These are phyloP conservation scores for Hermetia illucens DNA, from an alignment of 1,140 invertebrate species.

Conservation along the genomic window DNA sequence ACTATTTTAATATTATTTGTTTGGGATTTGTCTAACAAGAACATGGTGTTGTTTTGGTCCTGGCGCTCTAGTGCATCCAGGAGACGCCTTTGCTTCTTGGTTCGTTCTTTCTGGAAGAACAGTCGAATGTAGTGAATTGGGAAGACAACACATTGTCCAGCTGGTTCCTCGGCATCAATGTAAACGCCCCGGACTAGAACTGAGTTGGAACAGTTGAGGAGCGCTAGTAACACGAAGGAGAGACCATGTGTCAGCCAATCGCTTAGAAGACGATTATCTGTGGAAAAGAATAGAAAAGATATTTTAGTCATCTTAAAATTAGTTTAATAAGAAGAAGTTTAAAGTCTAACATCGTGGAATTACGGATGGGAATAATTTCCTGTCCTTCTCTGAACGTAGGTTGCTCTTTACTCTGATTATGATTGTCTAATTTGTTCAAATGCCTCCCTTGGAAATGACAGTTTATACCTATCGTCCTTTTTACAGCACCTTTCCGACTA, in stretches of 20 bases:
- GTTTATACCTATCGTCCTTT: too few relatives aligned
- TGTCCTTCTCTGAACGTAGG: too few relatives aligned
- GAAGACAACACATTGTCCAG: slow-evolving; percentile 63
- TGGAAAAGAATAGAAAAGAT: slow-evolving; percentile 9
- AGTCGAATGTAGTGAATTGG: slow-evolving; percentile 65
- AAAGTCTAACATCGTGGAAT: too few relatives aligned
- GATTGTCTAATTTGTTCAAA: too few relatives aligned
- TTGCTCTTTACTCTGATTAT: too few relatives aligned
- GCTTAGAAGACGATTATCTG: slow-evolving; percentile 53
- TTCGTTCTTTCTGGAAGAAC: slow-evolving; percentile 51
- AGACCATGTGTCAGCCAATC: slow-evolving; percentile 62
- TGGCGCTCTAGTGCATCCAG: slow-evolving; percentile 17
- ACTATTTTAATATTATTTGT: too few relatives aligned
- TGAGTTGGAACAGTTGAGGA: slow-evolving; percentile 72
- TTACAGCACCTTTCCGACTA: too few relatives aligned
- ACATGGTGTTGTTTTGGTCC: slow-evolving; percentile 15
- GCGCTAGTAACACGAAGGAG: slow-evolving; percentile 55
- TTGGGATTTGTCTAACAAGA: too few relatives aligned
- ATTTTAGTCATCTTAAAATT: too few relatives aligned
- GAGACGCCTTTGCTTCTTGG: slow-evolving; percentile 37
- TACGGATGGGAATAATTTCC: too few relatives aligned
- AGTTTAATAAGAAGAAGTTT: too few relatives aligned
- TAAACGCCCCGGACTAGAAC: slow-evolving; percentile 69
- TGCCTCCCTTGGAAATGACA: too few relatives aligned
- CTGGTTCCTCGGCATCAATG: slow-evolving; percentile 66